Evolutionary conservation across 2,888 invertebrate species (phyloP).

Genomic region (Cerceris ruficornis): DNA sequence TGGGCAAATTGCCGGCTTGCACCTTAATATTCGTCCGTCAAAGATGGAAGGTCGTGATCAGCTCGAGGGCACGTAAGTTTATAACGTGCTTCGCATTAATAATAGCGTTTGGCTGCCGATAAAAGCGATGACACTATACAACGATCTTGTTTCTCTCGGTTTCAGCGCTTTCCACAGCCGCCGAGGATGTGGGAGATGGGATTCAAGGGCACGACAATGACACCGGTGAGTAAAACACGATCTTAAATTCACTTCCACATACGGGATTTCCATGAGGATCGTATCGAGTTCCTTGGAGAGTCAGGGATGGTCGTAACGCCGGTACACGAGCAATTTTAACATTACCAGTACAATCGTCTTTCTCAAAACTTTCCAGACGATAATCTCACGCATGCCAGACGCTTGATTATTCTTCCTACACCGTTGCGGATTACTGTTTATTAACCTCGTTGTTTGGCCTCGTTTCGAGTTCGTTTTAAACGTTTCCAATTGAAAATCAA

Average conservation of each 20-base stretch:
- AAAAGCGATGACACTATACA: slow-evolving; percentile 20
- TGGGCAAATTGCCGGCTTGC: slow-evolving; percentile 16
- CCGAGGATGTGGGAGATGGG: slow-evolving; percentile 75
- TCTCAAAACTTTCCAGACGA: not conserved
- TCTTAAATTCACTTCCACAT: slow-evolving; percentile 21
- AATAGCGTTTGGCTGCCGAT: slow-evolving; percentile 33
- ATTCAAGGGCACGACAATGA: slow-evolving; percentile 75
- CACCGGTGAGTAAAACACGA: slow-evolving; percentile 72
- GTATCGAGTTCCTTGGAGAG: slow-evolving; percentile 12
- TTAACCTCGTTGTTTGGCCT: slow-evolving; percentile 6
- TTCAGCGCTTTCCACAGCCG: slow-evolving; percentile 76
- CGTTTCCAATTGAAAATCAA: not conserved
- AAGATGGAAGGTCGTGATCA: slow-evolving; percentile 55
- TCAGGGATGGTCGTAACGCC: slow-evolving; percentile 2
- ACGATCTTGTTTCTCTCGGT: slow-evolving; percentile 54
- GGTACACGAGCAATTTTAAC: not conserved
- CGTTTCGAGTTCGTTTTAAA: slow-evolving; percentile 1
- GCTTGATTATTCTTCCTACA: slow-evolving; percentile 21
- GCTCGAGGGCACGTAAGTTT: slow-evolving; percentile 60
- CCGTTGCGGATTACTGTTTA: slow-evolving; percentile 19
- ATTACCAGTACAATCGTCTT: not conserved
- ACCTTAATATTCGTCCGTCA: slow-evolving; percentile 49
- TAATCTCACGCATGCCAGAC: slow-evolving; percentile 7
- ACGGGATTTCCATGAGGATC: slow-evolving; percentile 26
- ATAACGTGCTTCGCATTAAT: slow-evolving; percentile 59